Evolutionary conservation across 2,888 invertebrate genomes (phyloP).

Genomic region (Phengaris alcon): DNA sequence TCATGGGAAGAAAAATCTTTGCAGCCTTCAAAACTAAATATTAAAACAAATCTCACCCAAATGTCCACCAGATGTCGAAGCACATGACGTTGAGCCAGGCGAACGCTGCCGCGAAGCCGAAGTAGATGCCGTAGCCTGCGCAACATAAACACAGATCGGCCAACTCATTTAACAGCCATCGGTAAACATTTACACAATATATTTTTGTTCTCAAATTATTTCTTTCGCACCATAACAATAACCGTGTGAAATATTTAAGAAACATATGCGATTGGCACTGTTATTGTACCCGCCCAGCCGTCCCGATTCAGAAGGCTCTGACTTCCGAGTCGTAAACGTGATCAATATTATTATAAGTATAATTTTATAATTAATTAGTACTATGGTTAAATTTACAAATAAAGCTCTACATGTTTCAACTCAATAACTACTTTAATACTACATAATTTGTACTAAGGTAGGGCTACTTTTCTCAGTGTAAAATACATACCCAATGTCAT

Average conservation of each 20-base stretch:
- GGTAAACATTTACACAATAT: conserved; percentile 40
- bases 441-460: too few species aligned
- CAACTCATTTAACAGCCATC: conserved; percentile 32
- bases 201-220: conserved; percentile 41
- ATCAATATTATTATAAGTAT: not conserved
- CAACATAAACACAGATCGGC: conserved; percentile 49
- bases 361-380: not conserved
- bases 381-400: too few species aligned
- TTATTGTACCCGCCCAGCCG: not conserved
- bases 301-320: not conserved
- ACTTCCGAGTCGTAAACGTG: not conserved
- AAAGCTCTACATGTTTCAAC: too few species aligned
- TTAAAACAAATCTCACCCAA: conserved; percentile 81
- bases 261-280: conserved; percentile 28
- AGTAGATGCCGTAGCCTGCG: conserved; percentile 83
- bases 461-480: too few species aligned
- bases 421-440: too few species aligned
- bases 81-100: conserved; percentile 89
- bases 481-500: too few species aligned
- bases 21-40: conserved; percentile 13
- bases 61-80: conserved; percentile 90
- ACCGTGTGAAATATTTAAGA: conserved; percentile 31
- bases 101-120: conserved; percentile 84
- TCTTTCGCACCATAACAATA: conserved; percentile 29
- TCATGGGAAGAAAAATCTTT: conserved; percentile 8